Base-by-base conservation (phyloP, 2,797 vertebrate species). In the Stomatorhinus walkeri region DNA sequence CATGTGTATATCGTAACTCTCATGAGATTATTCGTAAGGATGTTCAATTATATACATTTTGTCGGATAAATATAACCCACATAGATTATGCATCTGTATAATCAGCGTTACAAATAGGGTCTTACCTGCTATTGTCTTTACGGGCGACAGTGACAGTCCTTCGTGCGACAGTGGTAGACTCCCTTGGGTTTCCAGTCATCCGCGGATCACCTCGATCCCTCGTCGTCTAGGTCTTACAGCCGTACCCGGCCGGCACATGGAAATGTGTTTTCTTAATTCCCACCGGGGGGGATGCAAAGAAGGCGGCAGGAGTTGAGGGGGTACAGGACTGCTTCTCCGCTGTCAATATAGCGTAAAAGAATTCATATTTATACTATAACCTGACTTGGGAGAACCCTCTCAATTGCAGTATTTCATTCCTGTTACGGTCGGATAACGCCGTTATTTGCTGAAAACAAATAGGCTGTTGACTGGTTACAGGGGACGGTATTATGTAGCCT, bases 201-300 rank as follows among this genome's bases (percentile, higher is more conserved):
- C 54, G 52, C 9, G 52, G 54, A 52, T 54, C 43, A 40, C 43
- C 52, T 40, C 52, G 52, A 28, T 36, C 54, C 81, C 54, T 8
- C 5, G 24, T 89, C 56, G 12, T n/a, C 12, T 36, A 32, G 54
- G 40, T 56, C 54, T 85, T 85, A 89, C 22, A 85, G 81, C 79
- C 79, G 24, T 56, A 68, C 16, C 54, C 81, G 43, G 28, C 28
- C 40, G 43, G 43, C 81, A 89, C 79, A 85, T 49, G 79, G 49
- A 43, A 84, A 46, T 40, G 54, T 85, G 61, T 49, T 46, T 85
- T 46, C 43, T 46, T 85, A 88, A 88, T 88, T 16, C 48, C 43
- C 81, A 48, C 40, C 52, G 81, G 88, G 43, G 46, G 40, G 22
- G 22, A 14, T 48, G 36, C 3, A 68, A 59, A 56, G n/a, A 22